A percentile compares a stretch with the other conserved stretches of the same genome.
Conservation (phyloP, 2,113 vertebrate genomes). For the Dermatemys mawii region DNA sequence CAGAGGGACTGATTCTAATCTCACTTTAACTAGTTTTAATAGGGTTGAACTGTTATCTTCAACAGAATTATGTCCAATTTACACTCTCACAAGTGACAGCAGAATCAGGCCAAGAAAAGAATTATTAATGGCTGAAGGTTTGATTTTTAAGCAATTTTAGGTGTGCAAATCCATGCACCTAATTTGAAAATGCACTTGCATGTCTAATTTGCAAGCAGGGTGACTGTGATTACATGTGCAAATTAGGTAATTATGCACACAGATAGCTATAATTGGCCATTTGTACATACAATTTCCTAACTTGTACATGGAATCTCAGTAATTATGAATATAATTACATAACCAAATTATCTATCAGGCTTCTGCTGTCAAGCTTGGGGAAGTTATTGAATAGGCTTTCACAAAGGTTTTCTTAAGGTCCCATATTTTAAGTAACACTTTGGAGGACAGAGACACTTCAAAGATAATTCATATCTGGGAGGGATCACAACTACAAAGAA, state of each 20-base stretch:
- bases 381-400: not conserved
- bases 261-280: conserved; percentile 32
- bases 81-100: rapidly evolving
- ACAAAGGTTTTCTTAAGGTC: not conserved
- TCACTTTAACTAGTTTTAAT: not conserved
- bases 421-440: not conserved
- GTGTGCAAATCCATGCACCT: conserved; percentile 37
- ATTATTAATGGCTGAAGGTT: conserved; percentile 15
- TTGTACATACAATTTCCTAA: conserved; percentile 55
- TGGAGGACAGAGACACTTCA: not conserved
- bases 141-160: conserved; percentile 16
- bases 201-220: conserved; percentile 54
- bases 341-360: conserved; percentile 33
- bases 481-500: not conserved
- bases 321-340: conserved; percentile 25
- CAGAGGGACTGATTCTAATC: not conserved
- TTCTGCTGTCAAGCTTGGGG: conserved; percentile 11
- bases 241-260: conserved; percentile 66
- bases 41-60: not conserved
- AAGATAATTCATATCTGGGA: not conserved
- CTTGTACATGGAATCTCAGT: not conserved
- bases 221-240: conserved; percentile 15
- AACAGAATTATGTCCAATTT: not conserved
- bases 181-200: conserved; percentile 40
- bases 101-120: not conserved